These are phyloP conservation scores for Scomberomorus guttatus DNA, from an alignment of 2,797 vertebrate species.

Conservation along the genomic window DNA sequence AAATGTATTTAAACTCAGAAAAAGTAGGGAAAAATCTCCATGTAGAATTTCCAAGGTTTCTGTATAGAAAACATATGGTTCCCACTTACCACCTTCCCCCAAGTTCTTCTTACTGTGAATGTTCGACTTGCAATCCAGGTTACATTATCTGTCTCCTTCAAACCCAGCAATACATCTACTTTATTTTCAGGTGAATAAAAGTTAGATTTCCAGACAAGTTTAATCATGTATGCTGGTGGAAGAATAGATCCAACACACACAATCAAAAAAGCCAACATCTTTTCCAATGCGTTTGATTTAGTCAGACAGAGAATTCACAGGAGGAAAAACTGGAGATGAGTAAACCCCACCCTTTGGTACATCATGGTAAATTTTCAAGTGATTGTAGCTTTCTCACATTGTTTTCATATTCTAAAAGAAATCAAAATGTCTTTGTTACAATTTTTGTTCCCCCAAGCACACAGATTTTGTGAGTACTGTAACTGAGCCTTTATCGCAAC, in stretches of 20 bases:
- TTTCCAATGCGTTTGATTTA: background rate
- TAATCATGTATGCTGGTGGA: background rate
- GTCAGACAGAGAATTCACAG: background rate
- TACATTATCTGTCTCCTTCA: background rate
- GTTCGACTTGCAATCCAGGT: background rate
- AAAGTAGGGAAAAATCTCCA: no score
- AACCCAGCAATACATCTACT: background rate
- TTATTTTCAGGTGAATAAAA: background rate
- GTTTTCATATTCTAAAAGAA: background rate
- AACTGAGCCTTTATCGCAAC: slow-evolving; percentile 7
- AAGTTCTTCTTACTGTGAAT: background rate
- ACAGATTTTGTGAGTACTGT: background rate
- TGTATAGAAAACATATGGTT: no score
- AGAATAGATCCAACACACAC: background rate
- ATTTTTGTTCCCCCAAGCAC: background rate
- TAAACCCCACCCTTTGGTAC: background rate
- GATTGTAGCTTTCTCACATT: background rate
- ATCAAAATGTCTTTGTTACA: background rate
- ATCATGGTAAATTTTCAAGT: background rate
- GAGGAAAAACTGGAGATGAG: background rate
- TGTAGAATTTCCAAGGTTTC: no score
- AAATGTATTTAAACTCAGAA: background rate
- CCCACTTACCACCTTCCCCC: background rate
- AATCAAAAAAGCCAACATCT: background rate
- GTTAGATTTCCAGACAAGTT: background rate